Evolutionary conservation across 2,888 invertebrate genomes (phyloP).

Genomic region (Venustoraphidia nigricollis): DNA sequence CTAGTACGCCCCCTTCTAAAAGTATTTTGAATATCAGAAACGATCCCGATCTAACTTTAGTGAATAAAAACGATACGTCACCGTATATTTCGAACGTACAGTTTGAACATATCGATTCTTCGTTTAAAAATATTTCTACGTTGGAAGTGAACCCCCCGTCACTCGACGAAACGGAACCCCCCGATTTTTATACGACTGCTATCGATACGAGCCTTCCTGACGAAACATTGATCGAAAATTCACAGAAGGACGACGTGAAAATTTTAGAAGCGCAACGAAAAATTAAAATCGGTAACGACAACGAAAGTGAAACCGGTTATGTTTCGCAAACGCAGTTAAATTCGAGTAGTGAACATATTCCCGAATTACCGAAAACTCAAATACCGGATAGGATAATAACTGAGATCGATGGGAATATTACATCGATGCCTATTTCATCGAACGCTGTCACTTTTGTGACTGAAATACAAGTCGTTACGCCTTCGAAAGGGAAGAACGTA

Average conservation of each 20-base stretch:
- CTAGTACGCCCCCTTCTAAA: conserved; percentile 21
- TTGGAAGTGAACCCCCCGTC: conserved; percentile 22
- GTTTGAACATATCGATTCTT: conserved; percentile 2
- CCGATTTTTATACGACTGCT: conserved; percentile 29
- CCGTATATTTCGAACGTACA: not conserved
- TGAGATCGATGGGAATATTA: not conserved
- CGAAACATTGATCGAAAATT: not conserved
- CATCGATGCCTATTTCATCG: conserved; percentile 14
- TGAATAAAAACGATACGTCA: not conserved
- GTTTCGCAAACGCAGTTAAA: not conserved
- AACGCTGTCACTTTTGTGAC: conserved; percentile 36
- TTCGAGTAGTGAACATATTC: conserved; percentile 7
- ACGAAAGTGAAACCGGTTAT: conserved; percentile 1
- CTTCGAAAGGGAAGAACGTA: conserved; percentile 24
- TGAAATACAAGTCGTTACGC: conserved; percentile 54
- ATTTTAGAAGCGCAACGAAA: not conserved
- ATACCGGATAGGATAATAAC: conserved; percentile 11
- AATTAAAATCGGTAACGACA: not conserved
- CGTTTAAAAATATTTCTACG: conserved; percentile 12
- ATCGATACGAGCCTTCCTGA: conserved; percentile 31
- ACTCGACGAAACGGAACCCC: conserved; percentile 32
- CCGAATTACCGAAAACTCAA: conserved; percentile 19
- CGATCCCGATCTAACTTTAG: not conserved
- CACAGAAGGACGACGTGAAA: conserved; percentile 2
- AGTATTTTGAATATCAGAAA: conserved; percentile 19